Base-by-base conservation (phyloP, 2,888 invertebrate genomes). In the Macaria liturata region DNA sequence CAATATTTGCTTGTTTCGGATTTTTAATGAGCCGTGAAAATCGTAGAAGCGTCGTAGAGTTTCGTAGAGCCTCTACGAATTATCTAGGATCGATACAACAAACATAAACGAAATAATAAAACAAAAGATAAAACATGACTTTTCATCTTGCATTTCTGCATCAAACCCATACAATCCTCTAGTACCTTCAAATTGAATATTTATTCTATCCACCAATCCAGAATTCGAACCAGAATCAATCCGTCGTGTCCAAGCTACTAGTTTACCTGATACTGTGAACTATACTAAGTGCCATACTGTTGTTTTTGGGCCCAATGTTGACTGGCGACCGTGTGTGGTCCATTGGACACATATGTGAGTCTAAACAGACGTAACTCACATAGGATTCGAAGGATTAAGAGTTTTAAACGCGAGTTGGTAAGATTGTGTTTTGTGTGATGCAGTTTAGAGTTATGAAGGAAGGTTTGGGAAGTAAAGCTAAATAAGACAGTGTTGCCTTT, bases 241-340 rank as follows among this genome's bases (percentile, higher is more conserved):
- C 46, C 32, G 78, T 81, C 80, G 79, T 82, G 78, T 78, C 76
- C 75, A 79, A 78, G 84, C 83, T 88, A 84, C 88, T 84, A 84
- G 86, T 88, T 83, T 87, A 89, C 88, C 87, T 88, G 64, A 60
- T 57, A 57, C 66, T 66, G 89, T 79, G 79, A 88, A 90, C 81
- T 88, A 84, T 84, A 88, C 86, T 88, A 88, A 90, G 85, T 88
- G 88, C 80, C 82, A 82, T 83, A 80, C 79, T 90, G 90, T 91
- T 90, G 86, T 91, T 88, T 85, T 86, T 86, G 78, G 84, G 84
- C 76, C 81, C 84, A 71, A 80, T 85, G 83, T 84, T 88, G 87
- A 87, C 86, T 85, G 75, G 77, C 78, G 78, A 75, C 80, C 86
- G 91, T 91, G 91, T 91, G 91, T 91, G 91, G 91, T 91, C 91